Evolutionary conservation across 2,797 vertebrate genomes (phyloP), one percentile per base, ranked within the genome.

Genomic region (Lepidocolaptes lacrymiger): DNA sequence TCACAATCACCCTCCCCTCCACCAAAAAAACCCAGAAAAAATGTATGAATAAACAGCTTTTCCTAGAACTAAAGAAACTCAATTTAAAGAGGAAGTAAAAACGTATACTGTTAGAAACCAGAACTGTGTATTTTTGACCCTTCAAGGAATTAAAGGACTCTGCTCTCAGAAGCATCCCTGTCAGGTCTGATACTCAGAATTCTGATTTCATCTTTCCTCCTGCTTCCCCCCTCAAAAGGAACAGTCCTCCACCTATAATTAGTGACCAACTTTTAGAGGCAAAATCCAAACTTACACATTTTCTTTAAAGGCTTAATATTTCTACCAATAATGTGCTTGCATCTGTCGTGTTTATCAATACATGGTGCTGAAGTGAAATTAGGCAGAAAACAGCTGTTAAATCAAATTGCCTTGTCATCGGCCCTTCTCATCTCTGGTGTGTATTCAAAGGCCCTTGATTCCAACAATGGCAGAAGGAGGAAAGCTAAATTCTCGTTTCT

Each of bases 301-400:
- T 76, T 75, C n/a, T 91, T 84, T 85, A 0, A 2, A 81, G 39
- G n/a, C 56, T 91, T 96, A 78, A 43, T 62, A 86, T 81, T 19
- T 71, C 67, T 80, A 90, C 58, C 49, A 51, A 56, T 73, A 90
- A 67, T 15, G 51, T 77, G 41, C 54, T 78, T 55, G 36, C 3
- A n/a, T 94, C 75, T 79, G 61, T 77, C 92, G 64, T 14, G 17
- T 97, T 81, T 78, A 85, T 95, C 58, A 26, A 85, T 90, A 87
- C 36, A 75, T 1, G 6, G 51, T 73, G 62, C 76, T 89, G 41
- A 95, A 81, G 84, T 72, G 75, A 95, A 95, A 91, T 91, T 85
- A 88, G 54, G 62, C 91, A 83, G 81, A 93, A 95, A 81, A 89
- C 66, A 83, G 54, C 79, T 71, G 44, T 36, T 87, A 80, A 76